Base-by-base conservation (phyloP, 30 jellyfish, hydroid and myxozoan species). In the Nemopilema nomurai region DNA sequence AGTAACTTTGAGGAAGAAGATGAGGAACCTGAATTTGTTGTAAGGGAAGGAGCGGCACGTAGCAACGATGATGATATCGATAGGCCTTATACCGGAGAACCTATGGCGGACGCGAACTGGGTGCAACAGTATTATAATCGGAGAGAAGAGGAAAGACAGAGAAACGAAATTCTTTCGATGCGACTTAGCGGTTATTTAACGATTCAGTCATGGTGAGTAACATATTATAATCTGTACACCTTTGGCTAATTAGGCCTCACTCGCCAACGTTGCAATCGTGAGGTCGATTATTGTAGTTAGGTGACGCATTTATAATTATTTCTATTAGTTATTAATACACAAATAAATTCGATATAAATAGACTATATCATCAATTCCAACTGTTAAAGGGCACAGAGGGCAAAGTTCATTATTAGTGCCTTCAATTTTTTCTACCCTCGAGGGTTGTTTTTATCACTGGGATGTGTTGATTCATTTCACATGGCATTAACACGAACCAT, bases 111-210 rank as follows among this genome's bases (percentile, higher is more conserved):
- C 73, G 73, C 27, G 73, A 63, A 63, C 30, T 63, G 73, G 73
- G 27, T 63, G 73, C 27, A 24, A 63, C 27, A 63, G 29, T 63
- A 63, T 24, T 19, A 63, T n/a, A 63, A 63, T 63, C 30, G 73
- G 73, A 63, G 73, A 63, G 73, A 63, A 24, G 73, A 63, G 73
- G 73, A 63, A 21, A 63, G 73, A 63, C 73, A 63, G 73, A n/a
- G 73, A 63, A 63, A 63, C 30, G 73, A 63, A 63, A 24, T 63
- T n/a, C 73, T 63, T 19, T n/a, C 73, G 27, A 63, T n/a, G 30
- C 73, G 73, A 63, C 73, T 63, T 24, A 63, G 30, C 27, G n/a
- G 73, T 63, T 19, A n/a, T 63, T 63, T 63, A n/a, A 19, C 73
- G 30, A 63, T 18, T 63, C 29, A 63, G 30, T 63, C 73, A 19